A percentile compares a stretch with the other conserved stretches of the same genome.
phyloP scores from a whole-genome alignment of 2,888 invertebrate species.

The Drosophila subquinaria region DNA sequence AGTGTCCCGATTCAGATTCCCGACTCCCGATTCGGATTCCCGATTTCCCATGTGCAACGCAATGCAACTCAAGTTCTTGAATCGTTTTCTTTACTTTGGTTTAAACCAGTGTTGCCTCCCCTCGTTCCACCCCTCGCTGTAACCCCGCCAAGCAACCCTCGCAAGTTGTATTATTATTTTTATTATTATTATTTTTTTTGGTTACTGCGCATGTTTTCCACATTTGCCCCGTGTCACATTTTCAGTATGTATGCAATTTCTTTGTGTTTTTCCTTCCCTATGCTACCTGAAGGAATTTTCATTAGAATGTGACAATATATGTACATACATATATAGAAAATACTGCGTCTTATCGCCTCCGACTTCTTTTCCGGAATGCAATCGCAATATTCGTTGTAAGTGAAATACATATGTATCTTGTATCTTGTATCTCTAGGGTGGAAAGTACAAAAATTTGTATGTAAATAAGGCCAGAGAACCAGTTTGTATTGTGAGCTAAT shows the following conservation, averaged over 20 bases:
- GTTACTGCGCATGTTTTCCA: constrained; percentile 61
- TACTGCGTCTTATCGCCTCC: constrained; percentile 60
- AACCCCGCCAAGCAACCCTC: constrained; percentile 42
- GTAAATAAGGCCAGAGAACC: constrained; percentile 24
- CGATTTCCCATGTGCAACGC: constrained; percentile 4
- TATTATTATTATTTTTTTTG: neutral
- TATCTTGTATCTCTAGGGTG: constrained; percentile 9
- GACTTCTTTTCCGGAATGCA: constrained; percentile 40
- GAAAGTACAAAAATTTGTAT: constrained; percentile 2
- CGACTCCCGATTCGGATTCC: constrained; percentile 6
- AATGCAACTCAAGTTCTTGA: constrained; percentile 19
- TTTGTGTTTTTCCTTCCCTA: constrained; percentile 47
- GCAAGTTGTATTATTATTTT: neutral
- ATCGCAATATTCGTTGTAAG: constrained; percentile 33
- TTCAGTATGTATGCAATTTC: constrained; percentile 44
- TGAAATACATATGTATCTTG: neutral
- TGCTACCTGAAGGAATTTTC: constrained; percentile 74
- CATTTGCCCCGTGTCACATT: constrained; percentile 24
- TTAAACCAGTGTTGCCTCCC: neutral
- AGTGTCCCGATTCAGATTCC: constrained; percentile 29
- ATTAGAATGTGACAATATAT: constrained; percentile 56
- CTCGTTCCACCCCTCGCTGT: neutral
- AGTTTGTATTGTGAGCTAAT: constrained; percentile 30
- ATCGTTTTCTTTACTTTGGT: neutral
- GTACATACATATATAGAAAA: constrained; percentile 17